A percentile compares a stretch with the other conserved stretches of the same genome.
Conservation (phyloP, 2,797 vertebrate species). For the Chanos chanos region DNA sequence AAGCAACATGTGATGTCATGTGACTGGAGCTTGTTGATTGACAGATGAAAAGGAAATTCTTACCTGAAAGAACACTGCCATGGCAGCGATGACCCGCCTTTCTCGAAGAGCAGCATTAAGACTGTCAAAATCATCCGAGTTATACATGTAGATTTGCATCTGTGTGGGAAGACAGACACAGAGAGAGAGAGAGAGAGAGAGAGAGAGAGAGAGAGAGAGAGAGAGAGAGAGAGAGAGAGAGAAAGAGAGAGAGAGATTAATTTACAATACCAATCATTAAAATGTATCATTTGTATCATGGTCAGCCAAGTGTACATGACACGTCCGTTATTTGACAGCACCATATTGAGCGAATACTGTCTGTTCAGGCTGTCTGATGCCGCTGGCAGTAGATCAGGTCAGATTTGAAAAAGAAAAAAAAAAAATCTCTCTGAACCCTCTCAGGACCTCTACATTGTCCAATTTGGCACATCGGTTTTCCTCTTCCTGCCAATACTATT, state of each 20-base stretch:
- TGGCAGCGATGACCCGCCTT: conserved; percentile 86
- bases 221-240: background rate
- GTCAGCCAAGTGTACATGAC: too few relatives aligned
- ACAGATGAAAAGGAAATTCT: conserved; percentile 38
- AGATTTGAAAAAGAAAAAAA: too few relatives aligned
- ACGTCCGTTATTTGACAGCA: too few relatives aligned
- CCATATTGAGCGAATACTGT: too few relatives aligned
- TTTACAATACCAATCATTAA: background rate
- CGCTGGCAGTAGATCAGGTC: conserved; percentile 20
- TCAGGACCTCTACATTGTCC: background rate
- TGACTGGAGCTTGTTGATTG: too few relatives aligned
- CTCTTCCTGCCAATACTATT: conserved; percentile 10
- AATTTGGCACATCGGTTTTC: conserved; percentile 28
- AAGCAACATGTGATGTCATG: too few relatives aligned
- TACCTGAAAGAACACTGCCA: conserved; percentile 95
- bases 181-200: conserved; percentile 4
- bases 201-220: conserved; percentile 23
- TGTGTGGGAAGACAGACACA: conserved; percentile 58
- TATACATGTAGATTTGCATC: conserved; percentile 99
- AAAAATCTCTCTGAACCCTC: conserved; percentile 1
- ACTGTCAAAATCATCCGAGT: conserved; percentile 95
- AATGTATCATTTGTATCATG: too few relatives aligned
- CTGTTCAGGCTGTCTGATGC: too few relatives aligned
- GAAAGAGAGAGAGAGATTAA: background rate
- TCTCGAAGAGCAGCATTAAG: conserved; percentile 86